Conservation (phyloP, 1,140 invertebrate species). For the Globodera rostochiensis region DNA sequence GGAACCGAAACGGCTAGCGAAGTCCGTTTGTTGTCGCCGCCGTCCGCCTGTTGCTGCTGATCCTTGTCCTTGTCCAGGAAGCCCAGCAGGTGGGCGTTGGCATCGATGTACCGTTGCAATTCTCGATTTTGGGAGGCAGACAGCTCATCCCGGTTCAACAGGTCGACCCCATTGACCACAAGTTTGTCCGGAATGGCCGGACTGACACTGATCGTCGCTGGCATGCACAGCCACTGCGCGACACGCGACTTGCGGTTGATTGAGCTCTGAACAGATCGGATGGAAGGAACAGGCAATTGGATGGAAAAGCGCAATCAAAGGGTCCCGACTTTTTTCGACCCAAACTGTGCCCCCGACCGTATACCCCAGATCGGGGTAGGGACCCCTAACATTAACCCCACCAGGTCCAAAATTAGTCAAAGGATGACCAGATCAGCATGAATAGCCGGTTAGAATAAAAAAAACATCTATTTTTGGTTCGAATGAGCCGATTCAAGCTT, state of each 20-base stretch:
- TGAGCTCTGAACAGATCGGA: background rate
- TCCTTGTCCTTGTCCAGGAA: conserved; percentile 48
- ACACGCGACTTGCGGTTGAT: background rate
- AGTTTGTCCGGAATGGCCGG: conserved; percentile 53
- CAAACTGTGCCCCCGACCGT: no score
- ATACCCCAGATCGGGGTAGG: no score
- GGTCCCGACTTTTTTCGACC: no score
- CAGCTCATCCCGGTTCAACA: conserved; percentile 44
- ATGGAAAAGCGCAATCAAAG: no score
- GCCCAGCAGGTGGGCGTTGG: conserved; percentile 45
- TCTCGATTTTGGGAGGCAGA: conserved; percentile 50
- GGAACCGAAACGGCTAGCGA: background rate
- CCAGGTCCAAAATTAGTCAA: no score
- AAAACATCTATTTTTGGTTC: no score
- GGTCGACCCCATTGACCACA: conserved; percentile 51
- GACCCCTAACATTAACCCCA: no score
- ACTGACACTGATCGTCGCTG: conserved; percentile 45
- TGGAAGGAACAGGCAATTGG: background rate
- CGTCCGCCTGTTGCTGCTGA: background rate
- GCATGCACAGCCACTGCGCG: conserved; percentile 29
- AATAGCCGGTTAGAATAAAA: no score
- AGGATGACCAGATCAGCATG: no score
- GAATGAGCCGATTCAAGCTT: no score
- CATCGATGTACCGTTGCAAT: conserved; percentile 43
- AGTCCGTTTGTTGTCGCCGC: background rate